phyloP scores from a whole-genome alignment of 1,140 invertebrate genomes.

The Caenorhabditis briggsae region DNA sequence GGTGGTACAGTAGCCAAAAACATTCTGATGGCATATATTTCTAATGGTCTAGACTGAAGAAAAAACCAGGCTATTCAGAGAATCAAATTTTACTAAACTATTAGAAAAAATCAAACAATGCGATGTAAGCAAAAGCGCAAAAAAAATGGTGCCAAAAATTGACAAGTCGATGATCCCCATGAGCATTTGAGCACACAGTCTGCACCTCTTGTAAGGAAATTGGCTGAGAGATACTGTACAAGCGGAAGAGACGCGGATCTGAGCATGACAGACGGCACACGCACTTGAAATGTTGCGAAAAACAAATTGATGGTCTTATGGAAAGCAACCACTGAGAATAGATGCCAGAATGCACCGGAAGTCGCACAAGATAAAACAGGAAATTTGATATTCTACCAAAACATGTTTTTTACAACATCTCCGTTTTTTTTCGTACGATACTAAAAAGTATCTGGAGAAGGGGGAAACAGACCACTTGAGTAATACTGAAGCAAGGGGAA shows the following conservation, averaged over 20 bases:
- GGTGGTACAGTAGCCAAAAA: no score
- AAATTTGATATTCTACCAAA: constrained; percentile 24
- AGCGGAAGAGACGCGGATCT: not conserved
- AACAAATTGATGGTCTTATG: constrained; percentile 25
- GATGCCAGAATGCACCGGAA: constrained; percentile 10
- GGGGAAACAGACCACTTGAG: constrained; percentile 22
- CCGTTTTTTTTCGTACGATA: not conserved
- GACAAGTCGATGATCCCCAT: constrained; percentile 2
- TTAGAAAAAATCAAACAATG: not conserved
- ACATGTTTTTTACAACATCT: not conserved
- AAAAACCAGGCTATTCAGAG: no score
- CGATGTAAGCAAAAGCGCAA: not conserved
- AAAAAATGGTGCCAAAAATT: constrained; percentile 7
- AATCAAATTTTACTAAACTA: no score
- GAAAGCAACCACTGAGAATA: constrained; percentile 12
- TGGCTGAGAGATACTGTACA: not conserved
- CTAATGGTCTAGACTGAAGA: no score
- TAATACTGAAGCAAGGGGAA: not conserved
- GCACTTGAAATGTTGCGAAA: constrained; percentile 53
- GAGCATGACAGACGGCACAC: constrained; percentile 44
- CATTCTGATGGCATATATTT: no score
- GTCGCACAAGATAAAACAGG: not conserved
- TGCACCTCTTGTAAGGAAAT: constrained; percentile 46
- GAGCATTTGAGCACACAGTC: constrained; percentile 53
- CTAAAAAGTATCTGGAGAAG: not conserved